Percentiles rank a stretch among this genome's conserved stretches.
Evolutionary conservation across 2,797 vertebrate genomes (phyloP).

Genomic region (Pogoniulus pusillus): DNA sequence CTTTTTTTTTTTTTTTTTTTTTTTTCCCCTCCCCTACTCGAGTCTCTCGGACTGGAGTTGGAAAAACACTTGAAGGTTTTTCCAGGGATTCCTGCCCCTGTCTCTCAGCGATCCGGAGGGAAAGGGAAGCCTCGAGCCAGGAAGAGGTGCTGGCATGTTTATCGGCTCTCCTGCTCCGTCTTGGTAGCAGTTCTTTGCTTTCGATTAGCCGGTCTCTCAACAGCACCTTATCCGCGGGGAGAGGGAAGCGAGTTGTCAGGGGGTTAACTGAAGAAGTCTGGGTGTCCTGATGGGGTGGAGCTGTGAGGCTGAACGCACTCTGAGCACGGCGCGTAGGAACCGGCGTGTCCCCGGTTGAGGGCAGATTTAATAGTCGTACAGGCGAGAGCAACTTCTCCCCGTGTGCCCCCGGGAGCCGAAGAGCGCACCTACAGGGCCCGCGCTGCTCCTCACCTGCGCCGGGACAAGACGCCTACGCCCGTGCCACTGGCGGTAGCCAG

Average conservation of each 20-base stretch:
- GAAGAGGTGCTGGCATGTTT: constrained; percentile 33
- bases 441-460: background rate
- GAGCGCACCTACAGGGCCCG: background rate
- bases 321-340: background rate
- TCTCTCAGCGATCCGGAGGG: background rate
- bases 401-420: background rate
- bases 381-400: constrained; percentile 52
- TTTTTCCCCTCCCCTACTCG: background rate
- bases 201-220: background rate
- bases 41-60: constrained; percentile 23
- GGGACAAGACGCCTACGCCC: background rate
- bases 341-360: background rate
- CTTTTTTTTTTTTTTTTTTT: too few relatives aligned
- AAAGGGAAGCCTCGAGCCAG: background rate
- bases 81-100: background rate
- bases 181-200: background rate
- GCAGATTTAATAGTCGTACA: constrained; percentile 26
- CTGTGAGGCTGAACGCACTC: background rate
- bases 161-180: background rate
- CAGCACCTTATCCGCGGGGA: background rate
- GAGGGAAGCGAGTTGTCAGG: background rate
- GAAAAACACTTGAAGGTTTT: constrained; percentile 31
- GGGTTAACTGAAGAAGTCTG: background rate
- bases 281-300: background rate
- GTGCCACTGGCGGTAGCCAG: background rate